phyloP scores from a whole-genome alignment of 2,797 vertebrate species.

The Sylvia borin region DNA sequence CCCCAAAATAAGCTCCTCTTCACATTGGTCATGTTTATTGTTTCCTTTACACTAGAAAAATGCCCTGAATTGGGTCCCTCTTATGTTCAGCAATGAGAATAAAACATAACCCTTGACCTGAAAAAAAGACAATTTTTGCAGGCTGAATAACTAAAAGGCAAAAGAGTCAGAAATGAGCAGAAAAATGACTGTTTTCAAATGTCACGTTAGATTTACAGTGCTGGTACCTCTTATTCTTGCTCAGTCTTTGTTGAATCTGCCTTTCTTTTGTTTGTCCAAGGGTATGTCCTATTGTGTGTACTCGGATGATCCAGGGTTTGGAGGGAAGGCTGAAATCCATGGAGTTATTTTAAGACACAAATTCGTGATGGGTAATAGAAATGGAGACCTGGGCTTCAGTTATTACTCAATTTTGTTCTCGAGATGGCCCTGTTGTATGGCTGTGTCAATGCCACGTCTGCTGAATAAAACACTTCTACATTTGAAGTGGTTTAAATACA shows the following conservation, averaged over 20 bases:
- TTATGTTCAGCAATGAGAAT: background rate
- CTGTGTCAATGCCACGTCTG: background rate
- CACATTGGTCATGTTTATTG: background rate
- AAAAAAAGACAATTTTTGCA: background rate
- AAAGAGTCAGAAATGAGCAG: background rate
- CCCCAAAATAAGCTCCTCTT: background rate
- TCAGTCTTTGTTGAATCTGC: background rate
- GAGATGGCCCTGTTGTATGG: background rate
- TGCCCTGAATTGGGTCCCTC: background rate
- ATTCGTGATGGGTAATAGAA: background rate
- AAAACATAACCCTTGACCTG: background rate
- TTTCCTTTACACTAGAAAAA: background rate
- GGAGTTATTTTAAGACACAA: background rate
- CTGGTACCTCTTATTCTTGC: background rate
- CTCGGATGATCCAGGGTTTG: background rate
- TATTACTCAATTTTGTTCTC: background rate
- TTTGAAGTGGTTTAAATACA: background rate
- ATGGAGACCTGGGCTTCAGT: background rate
- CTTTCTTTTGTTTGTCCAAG: background rate
- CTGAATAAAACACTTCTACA: background rate
- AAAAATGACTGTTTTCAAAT: conserved; percentile 13
- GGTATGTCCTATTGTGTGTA: background rate
- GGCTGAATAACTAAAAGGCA: conserved; percentile 3
- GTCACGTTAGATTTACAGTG: background rate
- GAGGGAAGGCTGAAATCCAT: background rate